Evolutionary conservation across 2,113 vertebrate species (phyloP).

Genomic region (Neotoma lepida): DNA sequence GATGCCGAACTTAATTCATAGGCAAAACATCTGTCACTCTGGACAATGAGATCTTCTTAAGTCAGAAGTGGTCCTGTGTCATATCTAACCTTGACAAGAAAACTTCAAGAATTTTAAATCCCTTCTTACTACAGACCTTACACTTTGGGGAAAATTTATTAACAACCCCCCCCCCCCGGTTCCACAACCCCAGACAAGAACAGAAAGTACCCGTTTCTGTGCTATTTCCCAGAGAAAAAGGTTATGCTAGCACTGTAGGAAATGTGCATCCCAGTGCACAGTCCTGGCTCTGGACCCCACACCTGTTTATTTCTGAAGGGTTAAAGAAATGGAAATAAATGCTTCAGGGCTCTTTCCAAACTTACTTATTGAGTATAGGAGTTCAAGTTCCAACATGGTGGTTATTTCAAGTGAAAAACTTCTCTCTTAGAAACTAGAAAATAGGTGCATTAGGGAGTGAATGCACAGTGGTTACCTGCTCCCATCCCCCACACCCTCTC

Average conservation of each 20-base stretch:
- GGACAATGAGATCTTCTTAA: background rate
- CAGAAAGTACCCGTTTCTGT: background rate
- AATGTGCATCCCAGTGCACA: background rate
- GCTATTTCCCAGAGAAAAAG: conserved; percentile 33
- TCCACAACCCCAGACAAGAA: background rate
- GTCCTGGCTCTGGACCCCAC: background rate
- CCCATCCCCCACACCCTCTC: conserved; percentile 55
- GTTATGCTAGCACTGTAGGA: background rate
- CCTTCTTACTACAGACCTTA: background rate
- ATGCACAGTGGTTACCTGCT: conserved; percentile 53
- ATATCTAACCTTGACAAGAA: background rate
- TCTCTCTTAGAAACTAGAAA: conserved; percentile 50
- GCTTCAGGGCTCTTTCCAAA: conserved; percentile 54
- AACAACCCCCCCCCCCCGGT: background rate
- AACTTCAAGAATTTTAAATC: conserved; percentile 11
- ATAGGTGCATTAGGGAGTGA: conserved; percentile 35
- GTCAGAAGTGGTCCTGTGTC: background rate
- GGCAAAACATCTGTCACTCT: background rate
- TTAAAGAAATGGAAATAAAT: conserved; percentile 19
- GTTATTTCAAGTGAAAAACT: conserved; percentile 63
- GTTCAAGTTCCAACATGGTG: conserved; percentile 28
- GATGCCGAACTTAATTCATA: background rate
- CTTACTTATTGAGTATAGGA: conserved; percentile 50
- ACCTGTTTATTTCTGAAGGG: background rate
- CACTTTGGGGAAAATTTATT: background rate